A percentile compares a stretch with the other conserved stretches of the same genome.
phyloP scores from a whole-genome alignment of 1,140 invertebrate species.

The Neuroterus valhalla region DNA sequence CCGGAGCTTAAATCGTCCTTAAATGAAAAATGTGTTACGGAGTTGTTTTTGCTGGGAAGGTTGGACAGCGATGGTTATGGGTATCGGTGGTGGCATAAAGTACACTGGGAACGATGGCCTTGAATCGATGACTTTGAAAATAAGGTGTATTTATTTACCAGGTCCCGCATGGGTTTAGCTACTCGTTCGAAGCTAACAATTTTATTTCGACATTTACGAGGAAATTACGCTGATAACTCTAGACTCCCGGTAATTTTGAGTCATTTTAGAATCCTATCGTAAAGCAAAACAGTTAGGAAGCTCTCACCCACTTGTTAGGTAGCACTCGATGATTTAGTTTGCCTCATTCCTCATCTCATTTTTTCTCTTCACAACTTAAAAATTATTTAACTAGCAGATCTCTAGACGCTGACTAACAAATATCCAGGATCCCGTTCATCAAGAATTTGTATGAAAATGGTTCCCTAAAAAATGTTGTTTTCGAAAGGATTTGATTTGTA shows the following conservation, averaged over 20 bases:
- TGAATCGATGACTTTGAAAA: slow-evolving; percentile 40
- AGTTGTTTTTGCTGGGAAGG: not conserved
- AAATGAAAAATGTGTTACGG: slow-evolving; percentile 10
- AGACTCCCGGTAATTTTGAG: slow-evolving; percentile 42
- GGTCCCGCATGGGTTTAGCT: slow-evolving; percentile 37
- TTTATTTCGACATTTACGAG: slow-evolving; percentile 51
- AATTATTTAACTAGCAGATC: not conserved
- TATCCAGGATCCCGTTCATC: too few relatives aligned
- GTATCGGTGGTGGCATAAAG: slow-evolving; percentile 18
- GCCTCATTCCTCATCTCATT: slow-evolving; percentile 21
- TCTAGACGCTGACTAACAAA: not conserved
- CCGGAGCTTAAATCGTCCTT: not conserved
- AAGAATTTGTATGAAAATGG: too few relatives aligned
- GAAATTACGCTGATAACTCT: slow-evolving; percentile 44
- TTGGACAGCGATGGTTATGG: slow-evolving; percentile 9
- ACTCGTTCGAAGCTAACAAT: slow-evolving; percentile 31
- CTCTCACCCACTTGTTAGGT: slow-evolving; percentile 36
- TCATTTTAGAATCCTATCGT: slow-evolving; percentile 51
- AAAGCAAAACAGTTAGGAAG: slow-evolving; percentile 43
- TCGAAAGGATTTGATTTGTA: too few relatives aligned
- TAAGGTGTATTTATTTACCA: slow-evolving; percentile 42
- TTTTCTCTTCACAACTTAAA: not conserved
- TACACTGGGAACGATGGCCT: slow-evolving; percentile 33
- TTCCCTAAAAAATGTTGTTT: too few relatives aligned
- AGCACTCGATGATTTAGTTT: slow-evolving; percentile 42